Evolutionary conservation across 1,140 invertebrate genomes (phyloP), one percentile per base, ranked within the genome.

Genomic region (Drosophila serrata): DNA sequence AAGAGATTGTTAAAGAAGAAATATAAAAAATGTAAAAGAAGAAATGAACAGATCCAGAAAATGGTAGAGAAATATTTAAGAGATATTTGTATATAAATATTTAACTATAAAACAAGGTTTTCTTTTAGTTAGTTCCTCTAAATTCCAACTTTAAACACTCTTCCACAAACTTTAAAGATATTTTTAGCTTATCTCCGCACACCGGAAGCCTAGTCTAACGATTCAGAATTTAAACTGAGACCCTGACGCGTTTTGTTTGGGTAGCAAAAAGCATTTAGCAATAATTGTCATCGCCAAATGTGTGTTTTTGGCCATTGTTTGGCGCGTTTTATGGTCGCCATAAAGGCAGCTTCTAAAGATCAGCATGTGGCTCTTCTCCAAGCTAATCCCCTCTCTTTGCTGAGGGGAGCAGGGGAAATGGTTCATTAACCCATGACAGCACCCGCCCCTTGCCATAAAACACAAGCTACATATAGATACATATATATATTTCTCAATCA

Each of bases 181-280:
- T 49, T 31, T 31, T 49, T 49, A 49, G 7, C n/a, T 17, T 49
- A 17, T 31, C 72, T 42, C 12, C 29, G 7, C n/a, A 17, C 22
- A 68, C 60, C 77, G 76, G 68, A 80, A 80, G 45, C 37, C 37
- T 45, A 9, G 33, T 46, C 40, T 24, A 7, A 24, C 8, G n/a
- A 29, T 12, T 74, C 19, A 45, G n/a, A 37, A 19, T 12, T 22
- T 13, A 12, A 19, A 19, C 9, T 4, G 7, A 31, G 19, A 17
- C 24, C 22, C 42, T 19, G 22, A 17, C 35, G n/a, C 46, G 24
- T 31, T 33, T 22, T 45, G 19, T 59, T 53, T 33, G 72, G 55
- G 82, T 81, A 85, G 78, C 78, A 74, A 61, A 85, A 81, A 86
- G 63, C 82, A 86, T 86, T 86, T 82, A 86, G 70, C 79, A 76